Conservation (phyloP, 2,113 vertebrate species). For the Acanthisitta chloris region DNA sequence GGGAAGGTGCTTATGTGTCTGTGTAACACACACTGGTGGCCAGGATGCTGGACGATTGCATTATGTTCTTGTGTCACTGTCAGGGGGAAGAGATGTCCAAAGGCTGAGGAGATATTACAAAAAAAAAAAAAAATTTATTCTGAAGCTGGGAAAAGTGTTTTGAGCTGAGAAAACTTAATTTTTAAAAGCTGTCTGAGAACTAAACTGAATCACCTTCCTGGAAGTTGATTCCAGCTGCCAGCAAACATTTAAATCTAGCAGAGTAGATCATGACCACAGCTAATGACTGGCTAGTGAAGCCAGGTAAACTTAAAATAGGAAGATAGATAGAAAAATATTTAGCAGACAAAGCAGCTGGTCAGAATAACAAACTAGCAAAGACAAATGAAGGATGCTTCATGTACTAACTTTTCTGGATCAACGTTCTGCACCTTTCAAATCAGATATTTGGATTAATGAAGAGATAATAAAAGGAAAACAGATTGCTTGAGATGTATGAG, state of each 20-base stretch:
- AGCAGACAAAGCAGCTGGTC: neutral
- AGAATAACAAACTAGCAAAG: neutral
- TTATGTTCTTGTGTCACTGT: neutral
- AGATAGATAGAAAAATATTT: neutral
- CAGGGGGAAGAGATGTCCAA: neutral
- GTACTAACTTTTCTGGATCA: neutral
- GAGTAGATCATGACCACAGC: neutral
- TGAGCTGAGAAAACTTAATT: neutral
- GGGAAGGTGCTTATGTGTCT: neutral
- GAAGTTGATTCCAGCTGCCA: neutral
- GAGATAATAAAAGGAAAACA: neutral
- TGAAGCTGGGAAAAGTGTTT: neutral
- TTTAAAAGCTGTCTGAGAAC: neutral
- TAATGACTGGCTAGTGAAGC: neutral
- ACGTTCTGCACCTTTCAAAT: neutral
- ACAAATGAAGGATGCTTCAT: neutral
- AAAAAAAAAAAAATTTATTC: neutral
- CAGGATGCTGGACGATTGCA: neutral
- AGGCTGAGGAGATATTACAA: neutral
- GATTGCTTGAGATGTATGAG: neutral
- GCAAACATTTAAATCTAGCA: neutral
- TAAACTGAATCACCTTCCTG: neutral
- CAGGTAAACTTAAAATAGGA: neutral
- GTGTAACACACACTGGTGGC: neutral
- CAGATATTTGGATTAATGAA: neutral